A percentile compares a stretch with the other conserved stretches of the same genome.
These are phyloP conservation scores for Lysiphlebus fabarum DNA, from an alignment of 1,140 invertebrate species.

Conservation along the genomic window DNA sequence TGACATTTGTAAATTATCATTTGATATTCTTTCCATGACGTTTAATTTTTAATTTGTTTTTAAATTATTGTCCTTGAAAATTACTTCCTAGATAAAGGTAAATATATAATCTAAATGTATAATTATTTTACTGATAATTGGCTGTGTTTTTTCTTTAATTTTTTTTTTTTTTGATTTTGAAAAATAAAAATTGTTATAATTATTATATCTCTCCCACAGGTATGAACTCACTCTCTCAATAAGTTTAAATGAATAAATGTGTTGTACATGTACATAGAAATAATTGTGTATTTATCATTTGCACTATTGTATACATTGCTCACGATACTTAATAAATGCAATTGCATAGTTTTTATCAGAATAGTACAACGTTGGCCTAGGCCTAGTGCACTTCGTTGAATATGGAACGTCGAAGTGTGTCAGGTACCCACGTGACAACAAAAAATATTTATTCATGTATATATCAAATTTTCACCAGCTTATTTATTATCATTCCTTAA, in stretches of 20 bases:
- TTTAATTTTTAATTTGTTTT: too few species aligned
- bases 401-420: conserved; percentile 32
- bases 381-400: conserved; percentile 33
- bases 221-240: conserved; percentile 17
- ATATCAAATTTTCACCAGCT: background rate
- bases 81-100: too few species aligned
- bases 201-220: background rate
- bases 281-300: conserved; percentile 24
- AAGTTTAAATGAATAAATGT: too few species aligned
- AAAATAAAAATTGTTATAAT: background rate
- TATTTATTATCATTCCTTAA: background rate
- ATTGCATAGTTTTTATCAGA: conserved; percentile 38
- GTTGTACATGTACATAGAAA: too few species aligned
- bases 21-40: too few species aligned
- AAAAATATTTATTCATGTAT: background rate
- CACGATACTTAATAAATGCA: conserved; percentile 33
- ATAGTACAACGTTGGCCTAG: conserved; percentile 39
- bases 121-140: background rate
- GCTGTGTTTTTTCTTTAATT: background rate
- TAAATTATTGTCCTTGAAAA: too few species aligned
- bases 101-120: too few species aligned
- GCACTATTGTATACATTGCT: conserved; percentile 28
- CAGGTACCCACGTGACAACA: conserved; percentile 29
- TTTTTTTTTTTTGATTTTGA: background rate
- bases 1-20: too few species aligned